Evolutionary conservation across 2,113 vertebrate genomes (phyloP), one percentile per base, ranked within the genome.

Genomic region (Sula dactylatra): DNA sequence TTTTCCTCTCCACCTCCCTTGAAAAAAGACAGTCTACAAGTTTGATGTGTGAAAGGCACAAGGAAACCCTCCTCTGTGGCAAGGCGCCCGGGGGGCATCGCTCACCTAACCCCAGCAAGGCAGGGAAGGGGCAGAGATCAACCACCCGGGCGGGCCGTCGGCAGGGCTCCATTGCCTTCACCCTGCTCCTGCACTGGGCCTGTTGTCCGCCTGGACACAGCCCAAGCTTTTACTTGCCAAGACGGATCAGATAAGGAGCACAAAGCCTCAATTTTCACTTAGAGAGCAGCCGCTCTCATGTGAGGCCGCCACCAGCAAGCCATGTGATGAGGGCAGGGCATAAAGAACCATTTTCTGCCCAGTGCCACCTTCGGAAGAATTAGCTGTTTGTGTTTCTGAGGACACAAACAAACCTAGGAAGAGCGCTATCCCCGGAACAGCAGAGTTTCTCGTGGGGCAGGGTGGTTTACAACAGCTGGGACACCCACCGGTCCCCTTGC

Each of bases 261-360:
- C 70, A 90, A 88, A 95, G 86, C 81, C 64, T 34, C 54, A 11
- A 5, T 90, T 95, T 50, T 61, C 73, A 4, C 14, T 17, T 2
- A 3, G 7, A 16, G 47, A 55, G 44, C 49, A 80, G 74, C 61
- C 50, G 82, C 45, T 84, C 89, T 58, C 56, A 49, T 52, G 96
- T 89, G 95, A 92, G 40, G 86, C 38, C 10, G 79, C 50, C 85
- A 26, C 36, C 91, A 18, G 36, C 16, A 2, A 11, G 4, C 47
- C 97, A 80, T 92, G 97, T 95, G 95, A 95, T 16, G 62, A 82
- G 90, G 76, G 89, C 62, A 64, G 76, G 92, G 88, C 82, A 97
- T 61, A 97, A 95, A 95, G 95, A 89, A 84, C 13, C 93, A 81
- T 96, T 97, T 96, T 97, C 96, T 95, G 91, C 94, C 4, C 25